These are phyloP conservation scores for Hoplodrina blanda DNA, from an alignment of 2,888 invertebrate species.

Conservation along the genomic window DNA sequence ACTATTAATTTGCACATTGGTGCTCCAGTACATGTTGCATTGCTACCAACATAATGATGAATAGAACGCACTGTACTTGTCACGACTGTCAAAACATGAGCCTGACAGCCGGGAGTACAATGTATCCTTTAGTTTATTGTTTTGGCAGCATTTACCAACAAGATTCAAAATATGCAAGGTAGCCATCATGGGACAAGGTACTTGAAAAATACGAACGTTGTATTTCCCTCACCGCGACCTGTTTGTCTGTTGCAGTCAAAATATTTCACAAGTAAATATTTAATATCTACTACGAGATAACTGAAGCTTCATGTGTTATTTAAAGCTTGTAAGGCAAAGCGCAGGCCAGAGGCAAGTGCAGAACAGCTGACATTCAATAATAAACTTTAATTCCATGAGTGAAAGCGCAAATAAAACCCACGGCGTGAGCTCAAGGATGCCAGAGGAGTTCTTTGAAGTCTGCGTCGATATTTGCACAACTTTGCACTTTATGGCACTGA, in stretches of 20 bases:
- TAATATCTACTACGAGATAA: slow-evolving; percentile 24
- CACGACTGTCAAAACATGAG: background rate
- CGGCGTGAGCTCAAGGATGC: slow-evolving; percentile 19
- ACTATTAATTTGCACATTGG: too few relatives aligned
- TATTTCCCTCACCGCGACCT: background rate
- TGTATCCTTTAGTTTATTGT: background rate
- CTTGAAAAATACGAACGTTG: background rate
- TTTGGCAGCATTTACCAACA: background rate
- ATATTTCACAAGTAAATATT: slow-evolving; percentile 18
- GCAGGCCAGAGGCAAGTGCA: slow-evolving; percentile 2
- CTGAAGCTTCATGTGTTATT: slow-evolving; percentile 18
- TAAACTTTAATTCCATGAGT: background rate
- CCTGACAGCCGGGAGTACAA: background rate
- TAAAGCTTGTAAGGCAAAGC: slow-evolving; percentile 19
- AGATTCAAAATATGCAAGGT: background rate
- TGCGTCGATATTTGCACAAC: slow-evolving; percentile 8
- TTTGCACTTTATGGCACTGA: slow-evolving; percentile 10
- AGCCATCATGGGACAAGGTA: slow-evolving; percentile 2
- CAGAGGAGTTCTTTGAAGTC: slow-evolving; percentile 35
- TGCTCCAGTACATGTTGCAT: too few relatives aligned
- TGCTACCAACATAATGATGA: too few relatives aligned
- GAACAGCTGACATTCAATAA: slow-evolving; percentile 16
- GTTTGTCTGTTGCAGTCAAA: slow-evolving; percentile 1
- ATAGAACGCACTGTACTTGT: too few relatives aligned
- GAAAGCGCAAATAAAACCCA: slow-evolving; percentile 21